phyloP scores from a whole-genome alignment of 2,113 vertebrate species.

The Lasiurus borealis region DNA sequence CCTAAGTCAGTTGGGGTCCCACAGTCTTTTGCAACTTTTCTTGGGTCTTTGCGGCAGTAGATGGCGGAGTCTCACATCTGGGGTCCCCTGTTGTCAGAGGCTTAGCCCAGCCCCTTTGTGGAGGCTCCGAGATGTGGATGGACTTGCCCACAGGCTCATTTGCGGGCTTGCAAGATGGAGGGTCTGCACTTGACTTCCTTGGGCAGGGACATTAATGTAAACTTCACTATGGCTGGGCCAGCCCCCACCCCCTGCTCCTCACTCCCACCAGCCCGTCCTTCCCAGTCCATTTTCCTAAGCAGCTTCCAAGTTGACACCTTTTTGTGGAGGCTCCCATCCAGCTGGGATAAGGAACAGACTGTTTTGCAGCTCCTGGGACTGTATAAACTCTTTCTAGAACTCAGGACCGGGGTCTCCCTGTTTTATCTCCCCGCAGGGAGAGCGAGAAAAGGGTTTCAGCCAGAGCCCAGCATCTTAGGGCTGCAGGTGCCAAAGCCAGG shows the following conservation, averaged over 20 bases:
- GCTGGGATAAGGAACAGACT: background rate
- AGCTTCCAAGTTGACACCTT: background rate
- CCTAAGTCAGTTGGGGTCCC: background rate
- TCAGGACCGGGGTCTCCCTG: background rate
- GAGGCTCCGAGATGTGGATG: constrained; percentile 15
- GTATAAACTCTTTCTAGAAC: background rate
- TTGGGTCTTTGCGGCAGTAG: constrained; percentile 24
- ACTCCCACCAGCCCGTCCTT: background rate
- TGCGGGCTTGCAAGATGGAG: constrained; percentile 36
- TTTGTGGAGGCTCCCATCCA: background rate
- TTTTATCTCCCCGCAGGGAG: constrained; percentile 7
- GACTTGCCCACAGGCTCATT: background rate
- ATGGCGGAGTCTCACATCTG: background rate
- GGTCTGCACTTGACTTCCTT: background rate
- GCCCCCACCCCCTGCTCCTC: background rate
- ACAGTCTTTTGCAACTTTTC: background rate
- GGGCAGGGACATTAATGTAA: background rate
- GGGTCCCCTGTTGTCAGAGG: background rate
- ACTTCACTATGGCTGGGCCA: background rate
- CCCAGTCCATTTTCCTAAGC: constrained; percentile 15
- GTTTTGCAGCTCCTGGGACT: background rate
- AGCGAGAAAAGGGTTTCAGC: background rate
- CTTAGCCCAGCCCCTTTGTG: constrained; percentile 24
- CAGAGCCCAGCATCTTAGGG: constrained; percentile 31
- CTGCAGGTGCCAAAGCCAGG: background rate